phyloP scores from a whole-genome alignment of 1,140 invertebrate genomes.

The Mizuhopecten yessoensis region DNA sequence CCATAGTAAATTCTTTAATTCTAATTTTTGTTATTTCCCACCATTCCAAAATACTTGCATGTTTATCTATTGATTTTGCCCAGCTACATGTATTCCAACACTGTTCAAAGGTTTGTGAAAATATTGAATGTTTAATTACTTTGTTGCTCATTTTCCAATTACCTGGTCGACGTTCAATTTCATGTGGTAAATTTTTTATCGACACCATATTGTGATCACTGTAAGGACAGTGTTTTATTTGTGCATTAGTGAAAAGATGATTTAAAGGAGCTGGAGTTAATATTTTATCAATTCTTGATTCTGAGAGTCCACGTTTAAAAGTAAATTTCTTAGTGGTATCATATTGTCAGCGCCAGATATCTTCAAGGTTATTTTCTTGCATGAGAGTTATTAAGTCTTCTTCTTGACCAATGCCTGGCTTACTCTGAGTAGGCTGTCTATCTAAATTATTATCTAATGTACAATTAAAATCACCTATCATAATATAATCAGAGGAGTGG shows the following conservation, averaged over 20 bases:
- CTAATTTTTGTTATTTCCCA: slow-evolving; percentile 44
- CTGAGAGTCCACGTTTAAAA: neutral
- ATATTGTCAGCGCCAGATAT: no score
- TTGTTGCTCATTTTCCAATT: slow-evolving; percentile 43
- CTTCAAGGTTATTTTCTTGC: no score
- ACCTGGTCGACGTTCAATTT: neutral
- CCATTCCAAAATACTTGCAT: neutral
- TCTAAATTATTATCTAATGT: neutral
- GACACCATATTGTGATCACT: slow-evolving; percentile 44
- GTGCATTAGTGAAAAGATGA: neutral
- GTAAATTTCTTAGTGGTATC: no score
- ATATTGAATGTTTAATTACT: neutral
- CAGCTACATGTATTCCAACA: neutral
- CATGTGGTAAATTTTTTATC: neutral
- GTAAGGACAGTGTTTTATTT: slow-evolving; percentile 34
- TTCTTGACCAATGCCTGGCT: neutral
- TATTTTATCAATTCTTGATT: slow-evolving; percentile 45
- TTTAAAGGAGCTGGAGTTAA: neutral
- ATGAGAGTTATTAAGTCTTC: no score
- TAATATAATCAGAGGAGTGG: neutral
- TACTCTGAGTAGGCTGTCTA: neutral
- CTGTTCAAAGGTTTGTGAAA: slow-evolving; percentile 1
- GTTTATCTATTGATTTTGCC: neutral
- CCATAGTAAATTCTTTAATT: neutral
- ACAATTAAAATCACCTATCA: neutral